Conservation (phyloP, 2,888 invertebrate species). For the Polymixis flavicincta region DNA sequence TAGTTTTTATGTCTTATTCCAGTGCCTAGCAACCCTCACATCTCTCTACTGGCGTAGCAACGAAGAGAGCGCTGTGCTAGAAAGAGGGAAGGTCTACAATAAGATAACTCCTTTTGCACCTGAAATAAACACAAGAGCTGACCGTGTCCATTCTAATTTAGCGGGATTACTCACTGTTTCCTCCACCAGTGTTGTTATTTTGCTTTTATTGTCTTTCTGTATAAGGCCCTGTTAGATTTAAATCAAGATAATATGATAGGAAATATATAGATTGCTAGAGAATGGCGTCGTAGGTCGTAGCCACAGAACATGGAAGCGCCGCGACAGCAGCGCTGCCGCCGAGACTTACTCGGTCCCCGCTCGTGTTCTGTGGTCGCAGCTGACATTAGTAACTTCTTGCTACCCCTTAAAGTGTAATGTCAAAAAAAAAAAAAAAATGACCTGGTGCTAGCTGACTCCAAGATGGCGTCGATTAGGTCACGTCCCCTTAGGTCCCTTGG, state of each 20-base stretch:
- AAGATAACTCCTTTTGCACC: neutral
- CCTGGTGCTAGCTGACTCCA: too few species aligned
- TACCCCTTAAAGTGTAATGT: too few species aligned
- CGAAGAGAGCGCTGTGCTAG: slow-evolving; percentile 70
- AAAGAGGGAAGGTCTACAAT: slow-evolving; percentile 33
- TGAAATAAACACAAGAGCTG: slow-evolving; percentile 29
- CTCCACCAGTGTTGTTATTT: slow-evolving; percentile 13
- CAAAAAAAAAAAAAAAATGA: too few species aligned
- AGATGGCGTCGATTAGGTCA: too few species aligned
- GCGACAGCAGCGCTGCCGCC: neutral
- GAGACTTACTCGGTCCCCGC: neutral
- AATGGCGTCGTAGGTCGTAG: too few species aligned
- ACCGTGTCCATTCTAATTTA: slow-evolving; percentile 34
- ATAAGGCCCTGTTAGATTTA: slow-evolving; percentile 27
- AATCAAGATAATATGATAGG: slow-evolving; percentile 4
- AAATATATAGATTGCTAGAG: slow-evolving; percentile 3
- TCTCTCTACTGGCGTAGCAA: slow-evolving; percentile 77
- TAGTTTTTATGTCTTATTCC: slow-evolving; percentile 53
- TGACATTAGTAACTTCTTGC: neutral
- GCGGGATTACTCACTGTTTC: slow-evolving; percentile 38
- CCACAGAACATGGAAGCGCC: neutral
- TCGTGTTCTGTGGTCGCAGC: neutral
- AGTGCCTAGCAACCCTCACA: slow-evolving; percentile 77
- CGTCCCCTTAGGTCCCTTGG: too few species aligned
- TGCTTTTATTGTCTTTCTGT: slow-evolving; percentile 31